Evolutionary conservation across 2,888 invertebrate species (phyloP).

Genomic region (Cacoxenus indagator): DNA sequence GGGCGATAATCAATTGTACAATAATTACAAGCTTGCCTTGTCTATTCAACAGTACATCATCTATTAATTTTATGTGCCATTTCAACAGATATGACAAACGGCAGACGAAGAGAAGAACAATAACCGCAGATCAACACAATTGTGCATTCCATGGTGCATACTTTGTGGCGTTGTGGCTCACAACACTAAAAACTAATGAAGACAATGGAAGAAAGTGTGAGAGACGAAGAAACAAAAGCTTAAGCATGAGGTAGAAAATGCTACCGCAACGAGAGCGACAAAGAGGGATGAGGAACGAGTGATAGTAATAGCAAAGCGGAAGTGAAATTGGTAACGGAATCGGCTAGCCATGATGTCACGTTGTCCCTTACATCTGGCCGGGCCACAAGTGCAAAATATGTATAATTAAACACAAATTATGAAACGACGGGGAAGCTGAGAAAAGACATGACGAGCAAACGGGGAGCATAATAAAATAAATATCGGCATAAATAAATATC

Average conservation of each 20-base stretch:
- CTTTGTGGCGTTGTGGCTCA: conserved; percentile 22
- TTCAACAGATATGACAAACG: background rate
- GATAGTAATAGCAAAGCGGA: conserved; percentile 20
- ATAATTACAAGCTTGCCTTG: background rate
- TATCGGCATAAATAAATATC: no score
- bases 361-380: conserved; percentile 40
- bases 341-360: no score
- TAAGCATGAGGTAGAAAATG: no score
- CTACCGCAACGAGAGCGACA: no score
- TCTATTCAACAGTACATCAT: background rate
- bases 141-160: conserved; percentile 30
- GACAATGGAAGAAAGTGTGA: no score
- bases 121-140: background rate
- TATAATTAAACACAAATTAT: conserved; percentile 6
- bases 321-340: no score
- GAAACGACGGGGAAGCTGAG: conserved; percentile 4
- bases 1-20: conserved; percentile 21
- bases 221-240: no score
- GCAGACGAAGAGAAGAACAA: background rate
- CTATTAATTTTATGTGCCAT: background rate
- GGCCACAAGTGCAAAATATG: conserved; percentile 25
- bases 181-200: background rate
- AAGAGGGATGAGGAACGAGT: conserved; percentile 29
- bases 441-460: background rate
- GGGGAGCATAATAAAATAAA: conserved; percentile 23